Evolutionary conservation across 2,797 vertebrate genomes (phyloP).

Genomic region (Sparus aurata): DNA sequence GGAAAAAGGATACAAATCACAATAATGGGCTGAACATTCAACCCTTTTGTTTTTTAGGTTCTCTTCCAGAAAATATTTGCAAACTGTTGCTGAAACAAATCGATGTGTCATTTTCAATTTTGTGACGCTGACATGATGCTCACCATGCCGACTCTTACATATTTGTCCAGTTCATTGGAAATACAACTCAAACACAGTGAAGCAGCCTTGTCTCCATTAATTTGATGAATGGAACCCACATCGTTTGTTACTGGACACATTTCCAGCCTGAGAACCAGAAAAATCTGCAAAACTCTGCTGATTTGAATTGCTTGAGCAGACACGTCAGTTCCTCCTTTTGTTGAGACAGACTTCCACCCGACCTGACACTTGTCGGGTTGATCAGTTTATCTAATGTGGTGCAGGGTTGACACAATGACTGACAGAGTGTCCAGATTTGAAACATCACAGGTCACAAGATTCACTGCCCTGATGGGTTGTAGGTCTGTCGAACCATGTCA

Average conservation of each 20-base stretch:
- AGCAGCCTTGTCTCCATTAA: not conserved
- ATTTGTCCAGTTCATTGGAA: not conserved
- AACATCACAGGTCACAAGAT: too few relatives aligned
- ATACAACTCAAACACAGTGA: not conserved
- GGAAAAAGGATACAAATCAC: slow-evolving; percentile 1
- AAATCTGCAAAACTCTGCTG: too few relatives aligned
- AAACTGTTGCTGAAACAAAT: slow-evolving; percentile 20
- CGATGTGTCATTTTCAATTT: not conserved
- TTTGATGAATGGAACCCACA: not conserved
- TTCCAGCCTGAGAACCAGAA: too few relatives aligned
- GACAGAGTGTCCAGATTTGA: too few relatives aligned
- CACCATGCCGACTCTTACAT: not conserved
- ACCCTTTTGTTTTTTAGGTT: slow-evolving; percentile 4
- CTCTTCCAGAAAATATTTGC: slow-evolving; percentile 11
- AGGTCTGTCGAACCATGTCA: too few relatives aligned
- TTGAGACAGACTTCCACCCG: too few relatives aligned
- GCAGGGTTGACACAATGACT: too few relatives aligned
- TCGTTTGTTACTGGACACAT: not conserved
- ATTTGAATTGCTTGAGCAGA: too few relatives aligned
- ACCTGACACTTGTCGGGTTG: too few relatives aligned
- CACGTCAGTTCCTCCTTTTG: too few relatives aligned
- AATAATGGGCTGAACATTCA: not conserved
- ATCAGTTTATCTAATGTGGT: too few relatives aligned
- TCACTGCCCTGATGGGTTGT: too few relatives aligned
- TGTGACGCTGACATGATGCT: slow-evolving; percentile 4